Base-by-base conservation (phyloP, 2,888 invertebrate genomes). In the Mythimna lalbum region DNA sequence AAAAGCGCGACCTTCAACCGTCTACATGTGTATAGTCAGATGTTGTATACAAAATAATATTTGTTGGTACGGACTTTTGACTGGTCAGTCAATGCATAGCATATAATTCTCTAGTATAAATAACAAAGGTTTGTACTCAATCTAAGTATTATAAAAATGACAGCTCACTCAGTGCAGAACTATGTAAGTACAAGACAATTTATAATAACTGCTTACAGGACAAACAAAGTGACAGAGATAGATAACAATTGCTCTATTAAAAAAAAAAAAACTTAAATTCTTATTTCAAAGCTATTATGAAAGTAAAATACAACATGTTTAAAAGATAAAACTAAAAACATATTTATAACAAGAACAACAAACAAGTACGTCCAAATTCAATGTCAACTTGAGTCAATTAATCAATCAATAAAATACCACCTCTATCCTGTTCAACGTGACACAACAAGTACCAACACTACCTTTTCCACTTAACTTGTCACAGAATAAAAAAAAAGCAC, bases 401-500 rank as follows among this genome's bases (percentile, higher is more conserved):
- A 43, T 43, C 43, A 43, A 62, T 76, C 69, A 52, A 76, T 80
- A 61, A 21, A 63, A 61, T 56, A 50, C 31, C 49, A 52, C 52
- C 33, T 57, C 27, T 56, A 63, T 65, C 55, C 63, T 64, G 61
- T 63, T 50, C 31, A 53, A 60, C 27, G 1, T 64, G 10, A 57
- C 33, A 52, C 47, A 53, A 39, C 39, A 39, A 64, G 49, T 49
- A 19, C 19, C 39, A 65, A 70, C 39, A 80, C 50, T 21, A 9
- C n/a, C 0, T 33, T 47, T 52, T n/a, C 43, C 53, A 50, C 57
- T 39, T 36, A 61, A 52, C 33, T 69, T 56, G 31, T 49, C 60
- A 63, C 64, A 67, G 10, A 53, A 53, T 59, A 17, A 55, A 69
- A 76, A 53, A 60, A 70, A 60, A 59, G 36, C 60, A 90, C 90